A percentile compares a stretch with the other conserved stretches of the same genome.
phyloP scores from a whole-genome alignment of 2,113 vertebrate species.

The Vireo altiloquus region DNA sequence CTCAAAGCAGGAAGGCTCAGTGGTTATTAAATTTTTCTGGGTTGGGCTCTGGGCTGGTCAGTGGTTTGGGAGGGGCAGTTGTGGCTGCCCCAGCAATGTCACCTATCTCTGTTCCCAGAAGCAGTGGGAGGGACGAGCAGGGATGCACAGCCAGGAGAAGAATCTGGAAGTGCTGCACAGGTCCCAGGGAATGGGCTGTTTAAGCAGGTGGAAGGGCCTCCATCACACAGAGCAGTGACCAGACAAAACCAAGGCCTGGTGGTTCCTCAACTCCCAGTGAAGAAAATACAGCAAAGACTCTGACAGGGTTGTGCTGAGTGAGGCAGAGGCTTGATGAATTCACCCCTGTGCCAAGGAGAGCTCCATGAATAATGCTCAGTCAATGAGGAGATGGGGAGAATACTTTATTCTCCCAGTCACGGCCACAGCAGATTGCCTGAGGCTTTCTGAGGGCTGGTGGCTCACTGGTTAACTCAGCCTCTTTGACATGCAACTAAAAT shows the following conservation, averaged over 20 bases:
- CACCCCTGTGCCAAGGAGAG: neutral
- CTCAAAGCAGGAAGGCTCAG: neutral
- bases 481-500: constrained; percentile 43
- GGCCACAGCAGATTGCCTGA: neutral
- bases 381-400: neutral
- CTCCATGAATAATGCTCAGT: neutral
- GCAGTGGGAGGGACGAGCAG: neutral
- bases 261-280: neutral
- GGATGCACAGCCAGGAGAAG: neutral
- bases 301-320: neutral
- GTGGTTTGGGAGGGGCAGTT: neutral
- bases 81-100: neutral
- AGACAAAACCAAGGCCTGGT: neutral
- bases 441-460: constrained; percentile 22
- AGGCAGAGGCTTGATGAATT: neutral
- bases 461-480: constrained; percentile 41
- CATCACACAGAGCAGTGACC: neutral
- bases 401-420: neutral
- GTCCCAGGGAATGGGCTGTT: neutral
- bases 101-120: neutral
- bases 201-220: neutral
- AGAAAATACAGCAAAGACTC: neutral
- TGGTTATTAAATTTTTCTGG: neutral
- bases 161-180: neutral
- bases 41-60: neutral